Conservation (phyloP, 2,888 invertebrate species). For the Synergus laeviventris region DNA sequence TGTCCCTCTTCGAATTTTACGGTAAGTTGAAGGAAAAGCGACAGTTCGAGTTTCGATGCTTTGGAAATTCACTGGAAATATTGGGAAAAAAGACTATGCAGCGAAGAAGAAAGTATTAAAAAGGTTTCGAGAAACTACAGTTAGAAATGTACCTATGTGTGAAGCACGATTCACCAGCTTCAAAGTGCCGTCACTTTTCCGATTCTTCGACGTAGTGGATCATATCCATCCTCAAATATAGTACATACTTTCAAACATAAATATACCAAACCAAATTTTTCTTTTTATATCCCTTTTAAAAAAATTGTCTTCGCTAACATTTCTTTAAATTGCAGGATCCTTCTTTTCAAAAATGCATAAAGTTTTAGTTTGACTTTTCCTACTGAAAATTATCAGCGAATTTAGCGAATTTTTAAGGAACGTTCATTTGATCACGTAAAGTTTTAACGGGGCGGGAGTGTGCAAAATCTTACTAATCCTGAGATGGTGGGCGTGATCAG, state of each 20-base stretch:
- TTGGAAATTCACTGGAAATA: slow-evolving; percentile 63
- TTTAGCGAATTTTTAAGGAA: too few relatives aligned
- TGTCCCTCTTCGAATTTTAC: slow-evolving; percentile 62
- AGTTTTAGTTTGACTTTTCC: background rate
- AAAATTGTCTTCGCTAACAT: too few relatives aligned
- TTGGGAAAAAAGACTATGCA: slow-evolving; percentile 29
- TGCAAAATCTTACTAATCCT: too few relatives aligned
- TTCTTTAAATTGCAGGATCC: too few relatives aligned
- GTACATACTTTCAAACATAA: background rate
- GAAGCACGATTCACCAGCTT: slow-evolving; percentile 19
- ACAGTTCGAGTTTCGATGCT: slow-evolving; percentile 67
- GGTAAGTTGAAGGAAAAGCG: slow-evolving; percentile 63
- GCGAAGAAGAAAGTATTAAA: slow-evolving; percentile 36
- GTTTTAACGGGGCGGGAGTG: too few relatives aligned
- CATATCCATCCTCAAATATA: slow-evolving; percentile 1
- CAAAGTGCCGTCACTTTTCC: slow-evolving; percentile 30
- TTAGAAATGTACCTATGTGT: slow-evolving; percentile 28
- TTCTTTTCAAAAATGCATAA: background rate
- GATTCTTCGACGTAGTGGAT: slow-evolving; percentile 27
- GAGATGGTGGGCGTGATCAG: too few relatives aligned
- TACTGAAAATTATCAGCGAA: too few relatives aligned
- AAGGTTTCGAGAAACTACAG: slow-evolving; percentile 35
- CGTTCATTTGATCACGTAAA: too few relatives aligned
- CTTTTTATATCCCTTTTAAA: too few relatives aligned
- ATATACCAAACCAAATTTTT: background rate